These are phyloP conservation scores for Drosophila kanekoi DNA, from an alignment of 2,888 invertebrate species.

Conservation along the genomic window DNA sequence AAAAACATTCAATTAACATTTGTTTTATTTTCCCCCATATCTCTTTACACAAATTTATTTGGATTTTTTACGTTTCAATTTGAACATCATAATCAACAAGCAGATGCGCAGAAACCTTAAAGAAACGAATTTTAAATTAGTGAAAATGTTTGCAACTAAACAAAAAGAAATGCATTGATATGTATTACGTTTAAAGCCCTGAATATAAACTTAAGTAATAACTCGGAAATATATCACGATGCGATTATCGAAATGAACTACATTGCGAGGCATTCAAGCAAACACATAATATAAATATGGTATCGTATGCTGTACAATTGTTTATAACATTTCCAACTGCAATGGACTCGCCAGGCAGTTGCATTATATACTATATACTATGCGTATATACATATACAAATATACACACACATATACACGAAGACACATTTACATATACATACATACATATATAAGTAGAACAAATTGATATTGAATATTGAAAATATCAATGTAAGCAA, in stretches of 20 bases:
- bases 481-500: constrained; percentile 60
- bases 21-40: constrained; percentile 53
- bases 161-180: constrained; percentile 50
- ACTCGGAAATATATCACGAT: constrained; percentile 13
- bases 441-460: constrained; percentile 71
- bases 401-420: constrained; percentile 16
- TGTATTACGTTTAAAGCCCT: constrained; percentile 28
- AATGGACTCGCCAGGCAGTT: constrained; percentile 14
- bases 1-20: constrained; percentile 37
- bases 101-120: constrained; percentile 70
- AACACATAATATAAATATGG: constrained; percentile 17
- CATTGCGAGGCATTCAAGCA: constrained; percentile 7
- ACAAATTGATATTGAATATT: constrained; percentile 75
- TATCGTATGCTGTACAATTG: constrained; percentile 64
- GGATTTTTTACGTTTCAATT: constrained; percentile 12
- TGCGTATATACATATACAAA: constrained; percentile 32
- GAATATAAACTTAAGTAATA: constrained; percentile 28
- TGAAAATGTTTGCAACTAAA: constrained; percentile 79
- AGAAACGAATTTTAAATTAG: constrained; percentile 85
- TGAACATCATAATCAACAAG: constrained; percentile 15
- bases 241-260: constrained; percentile 7
- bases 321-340: constrained; percentile 51
- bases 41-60: constrained; percentile 2
- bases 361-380: constrained; percentile 51
- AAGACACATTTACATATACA: constrained; percentile 30